Evolutionary conservation across 2,888 invertebrate species (phyloP).

Genomic region (Shargacucullia verbasci): DNA sequence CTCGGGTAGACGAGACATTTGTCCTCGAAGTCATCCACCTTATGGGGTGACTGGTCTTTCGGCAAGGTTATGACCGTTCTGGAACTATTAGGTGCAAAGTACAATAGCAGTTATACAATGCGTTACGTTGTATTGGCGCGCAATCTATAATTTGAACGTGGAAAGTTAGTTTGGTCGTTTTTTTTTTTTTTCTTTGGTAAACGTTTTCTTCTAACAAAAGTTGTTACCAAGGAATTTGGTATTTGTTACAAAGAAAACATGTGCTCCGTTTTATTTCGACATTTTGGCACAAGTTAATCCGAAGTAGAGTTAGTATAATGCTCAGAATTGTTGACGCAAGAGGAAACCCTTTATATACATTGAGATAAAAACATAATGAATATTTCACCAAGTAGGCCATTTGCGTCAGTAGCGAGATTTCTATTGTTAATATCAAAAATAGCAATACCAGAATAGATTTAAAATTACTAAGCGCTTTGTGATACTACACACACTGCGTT

Average conservation of each 20-base stretch:
- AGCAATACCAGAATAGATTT: too few species aligned
- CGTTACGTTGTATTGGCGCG: constrained; percentile 28
- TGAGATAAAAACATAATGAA: constrained; percentile 4
- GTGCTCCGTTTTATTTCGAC: constrained; percentile 2
- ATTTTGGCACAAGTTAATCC: constrained; percentile 18
- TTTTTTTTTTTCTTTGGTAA: too few species aligned
- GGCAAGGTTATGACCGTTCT: constrained; percentile 61
- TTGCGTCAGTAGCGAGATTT: background rate
- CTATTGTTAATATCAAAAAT: too few species aligned
- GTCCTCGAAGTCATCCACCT: constrained; percentile 46
- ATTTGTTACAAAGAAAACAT: too few species aligned
- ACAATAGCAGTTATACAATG: constrained; percentile 22
- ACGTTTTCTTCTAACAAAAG: too few species aligned
- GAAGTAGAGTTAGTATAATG: background rate
- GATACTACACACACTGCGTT: too few species aligned
- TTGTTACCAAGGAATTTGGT: background rate
- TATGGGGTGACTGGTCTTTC: constrained; percentile 34
- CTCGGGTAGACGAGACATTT: constrained; percentile 40
- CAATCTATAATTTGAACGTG: constrained; percentile 17
- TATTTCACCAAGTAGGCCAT: background rate
- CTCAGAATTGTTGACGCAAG: background rate
- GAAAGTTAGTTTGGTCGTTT: background rate
- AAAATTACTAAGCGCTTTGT: too few species aligned
- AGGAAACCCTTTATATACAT: constrained; percentile 3
- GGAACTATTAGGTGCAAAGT: too few species aligned